Evolutionary conservation across 1,140 invertebrate genomes (phyloP).

Genomic region (Mycetomoellerius zeteki): DNA sequence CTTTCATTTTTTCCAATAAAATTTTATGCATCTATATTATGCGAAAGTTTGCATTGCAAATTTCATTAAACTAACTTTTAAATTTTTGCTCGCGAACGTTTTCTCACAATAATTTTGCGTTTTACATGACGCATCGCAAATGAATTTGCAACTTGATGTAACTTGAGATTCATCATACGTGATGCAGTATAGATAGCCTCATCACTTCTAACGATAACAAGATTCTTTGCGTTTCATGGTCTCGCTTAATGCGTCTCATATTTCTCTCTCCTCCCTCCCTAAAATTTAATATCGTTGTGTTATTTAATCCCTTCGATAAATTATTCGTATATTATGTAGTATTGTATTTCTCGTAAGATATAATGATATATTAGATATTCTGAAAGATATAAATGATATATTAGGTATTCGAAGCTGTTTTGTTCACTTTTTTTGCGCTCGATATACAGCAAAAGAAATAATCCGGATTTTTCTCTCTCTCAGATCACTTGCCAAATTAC

Average conservation of each 20-base stretch:
- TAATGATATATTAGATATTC: too few species aligned
- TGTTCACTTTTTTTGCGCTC: not conserved
- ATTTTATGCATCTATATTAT: not conserved
- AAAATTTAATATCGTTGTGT: too few species aligned
- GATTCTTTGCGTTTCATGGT: not conserved
- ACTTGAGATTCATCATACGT: not conserved
- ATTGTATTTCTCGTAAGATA: too few species aligned
- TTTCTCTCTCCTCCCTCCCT: not conserved
- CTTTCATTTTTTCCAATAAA: not conserved
- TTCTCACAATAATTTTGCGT: not conserved
- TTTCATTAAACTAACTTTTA: not conserved
- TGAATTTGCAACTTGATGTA: not conserved
- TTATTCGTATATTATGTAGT: too few species aligned
- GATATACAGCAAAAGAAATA: not conserved
- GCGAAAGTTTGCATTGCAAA: not conserved
- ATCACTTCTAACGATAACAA: not conserved
- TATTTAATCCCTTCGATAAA: too few species aligned
- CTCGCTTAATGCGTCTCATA: not conserved
- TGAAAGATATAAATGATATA: too few species aligned
- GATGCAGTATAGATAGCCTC: not conserved
- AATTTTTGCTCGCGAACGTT: not conserved
- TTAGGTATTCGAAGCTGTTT: too few species aligned
- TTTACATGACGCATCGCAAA: not conserved
- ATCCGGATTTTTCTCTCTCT: too few species aligned
- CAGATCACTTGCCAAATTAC: too few species aligned